phyloP scores from a whole-genome alignment of 2,888 invertebrate species.

The Agrochola lychnidis region DNA sequence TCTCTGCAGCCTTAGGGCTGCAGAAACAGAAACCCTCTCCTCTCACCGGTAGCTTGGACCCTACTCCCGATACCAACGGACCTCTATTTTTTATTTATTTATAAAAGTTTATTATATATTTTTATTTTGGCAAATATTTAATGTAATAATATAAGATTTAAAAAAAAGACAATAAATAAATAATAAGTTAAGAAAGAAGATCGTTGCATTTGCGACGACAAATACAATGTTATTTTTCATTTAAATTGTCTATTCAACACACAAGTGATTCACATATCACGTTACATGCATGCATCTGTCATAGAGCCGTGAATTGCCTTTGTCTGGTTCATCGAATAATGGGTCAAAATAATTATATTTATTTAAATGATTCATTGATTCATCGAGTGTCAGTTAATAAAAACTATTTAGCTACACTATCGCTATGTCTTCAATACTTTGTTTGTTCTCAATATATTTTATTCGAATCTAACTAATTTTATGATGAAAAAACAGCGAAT shows the following conservation, averaged over 20 bases:
- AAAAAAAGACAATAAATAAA: too few relatives aligned
- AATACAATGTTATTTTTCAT: not conserved
- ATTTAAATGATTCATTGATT: conserved; percentile 35
- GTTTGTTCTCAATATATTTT: not conserved
- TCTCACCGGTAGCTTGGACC: too few relatives aligned
- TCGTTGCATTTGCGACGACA: not conserved
- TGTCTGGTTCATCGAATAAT: conserved; percentile 3
- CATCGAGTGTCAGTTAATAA: not conserved
- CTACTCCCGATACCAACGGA: too few relatives aligned
- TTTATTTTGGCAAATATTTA: too few relatives aligned
- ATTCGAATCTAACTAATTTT: not conserved
- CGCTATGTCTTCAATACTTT: not conserved
- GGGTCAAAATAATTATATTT: conserved; percentile 31
- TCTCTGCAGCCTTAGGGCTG: too few relatives aligned
- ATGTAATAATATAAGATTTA: too few relatives aligned
- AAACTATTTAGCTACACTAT: not conserved
- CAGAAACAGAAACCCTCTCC: too few relatives aligned
- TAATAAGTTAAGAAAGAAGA: not conserved
- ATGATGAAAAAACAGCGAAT: not conserved
- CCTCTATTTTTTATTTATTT: too few relatives aligned
- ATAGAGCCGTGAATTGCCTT: not conserved
- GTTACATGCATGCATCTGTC: not conserved
- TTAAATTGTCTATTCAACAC: not conserved
- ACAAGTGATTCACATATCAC: conserved; percentile 16
- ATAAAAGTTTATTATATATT: too few relatives aligned